Percentiles rank a stretch among this genome's conserved stretches.
These are phyloP conservation scores for Microcebus tavaratra DNA, from an alignment of 2,113 vertebrate genomes.

Conservation along the genomic window DNA sequence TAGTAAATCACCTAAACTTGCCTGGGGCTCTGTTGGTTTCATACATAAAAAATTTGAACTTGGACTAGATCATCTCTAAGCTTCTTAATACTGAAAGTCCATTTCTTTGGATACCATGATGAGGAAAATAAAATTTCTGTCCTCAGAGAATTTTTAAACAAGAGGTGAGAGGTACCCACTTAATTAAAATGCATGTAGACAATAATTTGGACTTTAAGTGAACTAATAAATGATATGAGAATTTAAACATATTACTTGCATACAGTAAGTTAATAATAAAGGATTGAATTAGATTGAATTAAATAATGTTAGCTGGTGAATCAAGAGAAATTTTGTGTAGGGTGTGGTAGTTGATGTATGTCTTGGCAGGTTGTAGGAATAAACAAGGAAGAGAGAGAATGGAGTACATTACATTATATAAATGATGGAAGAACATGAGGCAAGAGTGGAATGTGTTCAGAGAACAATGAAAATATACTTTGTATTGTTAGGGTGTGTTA, in stretches of 20 bases:
- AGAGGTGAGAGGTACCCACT: background rate
- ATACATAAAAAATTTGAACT: background rate
- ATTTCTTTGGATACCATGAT: background rate
- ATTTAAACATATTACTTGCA: slow-evolving; percentile 15
- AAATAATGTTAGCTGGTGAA: background rate
- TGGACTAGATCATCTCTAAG: slow-evolving; percentile 13
- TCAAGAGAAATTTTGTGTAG: background rate
- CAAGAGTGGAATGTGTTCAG: background rate
- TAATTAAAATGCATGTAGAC: background rate
- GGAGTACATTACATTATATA: background rate
- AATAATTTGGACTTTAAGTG: background rate
- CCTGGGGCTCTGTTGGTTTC: background rate
- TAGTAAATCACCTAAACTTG: background rate
- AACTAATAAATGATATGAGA: background rate
- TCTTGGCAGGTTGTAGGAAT: background rate
- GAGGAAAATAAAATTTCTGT: slow-evolving; percentile 43
- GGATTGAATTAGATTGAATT: background rate
- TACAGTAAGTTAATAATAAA: slow-evolving; percentile 20
- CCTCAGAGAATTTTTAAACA: background rate
- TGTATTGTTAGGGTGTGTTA: background rate
- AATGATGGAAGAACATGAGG: background rate
- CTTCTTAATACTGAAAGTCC: background rate
- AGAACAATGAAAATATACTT: background rate
- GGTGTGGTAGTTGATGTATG: background rate
- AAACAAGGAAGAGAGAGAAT: background rate